These are phyloP conservation scores for Notarius lentiginosus DNA, from an alignment of 2,113 vertebrate species.

Conservation along the genomic window DNA sequence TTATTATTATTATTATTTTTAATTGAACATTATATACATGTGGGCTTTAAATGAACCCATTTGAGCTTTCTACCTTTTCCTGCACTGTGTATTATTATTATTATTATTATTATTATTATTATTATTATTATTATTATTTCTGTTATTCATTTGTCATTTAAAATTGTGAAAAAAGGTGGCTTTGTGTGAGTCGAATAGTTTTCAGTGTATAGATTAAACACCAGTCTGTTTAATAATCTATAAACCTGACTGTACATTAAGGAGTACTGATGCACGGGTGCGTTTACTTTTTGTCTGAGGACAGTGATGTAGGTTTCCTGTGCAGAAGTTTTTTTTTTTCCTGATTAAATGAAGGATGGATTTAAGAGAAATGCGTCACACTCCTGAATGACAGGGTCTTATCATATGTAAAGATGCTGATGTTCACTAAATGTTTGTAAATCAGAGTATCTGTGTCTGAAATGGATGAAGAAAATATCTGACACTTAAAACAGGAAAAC, in stretches of 20 bases:
- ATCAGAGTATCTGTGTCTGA: not conserved
- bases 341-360: not conserved
- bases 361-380: not conserved
- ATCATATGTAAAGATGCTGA: not conserved
- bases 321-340: not conserved
- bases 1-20: not conserved
- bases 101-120: too few relatives aligned
- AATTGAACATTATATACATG: too few relatives aligned
- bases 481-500: not conserved
- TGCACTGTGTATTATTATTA: too few relatives aligned
- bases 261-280: not conserved
- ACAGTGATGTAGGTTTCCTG: not conserved
- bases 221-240: not conserved
- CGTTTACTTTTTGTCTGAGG: not conserved
- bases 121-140: too few relatives aligned
- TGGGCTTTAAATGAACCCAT: too few relatives aligned
- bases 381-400: not conserved
- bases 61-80: too few relatives aligned
- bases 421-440: not conserved
- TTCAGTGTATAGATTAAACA: not conserved
- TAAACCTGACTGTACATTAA: not conserved
- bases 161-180: not conserved
- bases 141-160: too few relatives aligned
- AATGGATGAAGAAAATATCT: not conserved
- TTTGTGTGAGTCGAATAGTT: not conserved